Evolutionary conservation across 2,888 invertebrate species (phyloP), one percentile per base, ranked within the genome.

Genomic region (Alentia gelatinosa): DNA sequence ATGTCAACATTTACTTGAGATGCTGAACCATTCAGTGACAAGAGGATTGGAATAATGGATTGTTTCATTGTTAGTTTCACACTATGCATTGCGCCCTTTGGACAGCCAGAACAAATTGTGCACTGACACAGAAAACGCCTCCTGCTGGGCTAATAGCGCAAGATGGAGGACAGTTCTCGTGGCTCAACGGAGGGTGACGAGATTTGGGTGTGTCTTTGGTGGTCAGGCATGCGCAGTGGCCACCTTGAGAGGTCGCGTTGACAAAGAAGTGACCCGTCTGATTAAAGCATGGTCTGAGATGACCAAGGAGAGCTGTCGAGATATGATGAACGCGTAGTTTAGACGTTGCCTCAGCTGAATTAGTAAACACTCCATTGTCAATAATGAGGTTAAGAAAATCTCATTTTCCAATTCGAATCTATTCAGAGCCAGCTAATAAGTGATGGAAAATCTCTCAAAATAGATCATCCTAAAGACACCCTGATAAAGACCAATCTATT

Each of bases 51-150:
- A 30, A 68, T 68, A 68, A 68, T 68, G 68, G 68, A 68, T 68
- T 68, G 68, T 68, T 68, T 68, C 68, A 68, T 68, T 68, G 68
- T 68, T 1, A 12, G 33, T 26, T 37, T 83, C 83, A 37, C 5
- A 23, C 83, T 9, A 1, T 12, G n/a, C 7, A n/a, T n/a, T n/a
- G 37, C 40, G 39, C 37, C 83, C 83, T 83, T 40, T 83, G 83
- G 83, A 40, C 40, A 35, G 37, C 39, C 39, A 83, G 37, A 83
- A 83, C 83, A 83, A 83, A 83, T 83, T 83, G 83, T 37, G 40
- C 19, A 39, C 39, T 83, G 83, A 83, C 15, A 83, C 83, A 37
- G 35, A 39, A 83, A 68, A 3, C 26, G 39, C 26, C 39, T 26
- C 83, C 83, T 83, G 83, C 39, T n/a, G 83, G 23, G 83, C 35